Evolutionary conservation across 2,888 invertebrate species (phyloP).

Genomic region (Asteroscopus sphinx): DNA sequence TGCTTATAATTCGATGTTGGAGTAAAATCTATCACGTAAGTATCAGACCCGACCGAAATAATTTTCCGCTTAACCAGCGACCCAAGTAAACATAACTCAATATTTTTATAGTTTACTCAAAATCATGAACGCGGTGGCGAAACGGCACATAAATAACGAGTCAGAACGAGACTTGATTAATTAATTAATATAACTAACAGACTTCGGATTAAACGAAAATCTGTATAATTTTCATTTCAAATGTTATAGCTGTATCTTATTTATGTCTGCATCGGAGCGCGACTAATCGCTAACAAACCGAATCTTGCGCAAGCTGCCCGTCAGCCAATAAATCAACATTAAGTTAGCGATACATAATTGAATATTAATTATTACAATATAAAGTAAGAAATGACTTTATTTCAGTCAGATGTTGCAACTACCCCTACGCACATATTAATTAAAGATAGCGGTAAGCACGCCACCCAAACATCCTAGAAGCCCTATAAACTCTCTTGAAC

Average conservation of each 20-base stretch:
- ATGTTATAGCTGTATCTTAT: slow-evolving; percentile 41
- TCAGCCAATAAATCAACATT: slow-evolving; percentile 41
- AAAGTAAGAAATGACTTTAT: slow-evolving; percentile 19
- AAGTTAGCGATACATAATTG: slow-evolving; percentile 38
- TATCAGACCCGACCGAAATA: background rate
- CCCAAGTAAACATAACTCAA: slow-evolving; percentile 13
- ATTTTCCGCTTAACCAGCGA: background rate
- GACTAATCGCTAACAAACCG: slow-evolving; percentile 34
- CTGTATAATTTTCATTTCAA: slow-evolving; percentile 48
- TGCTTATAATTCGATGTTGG: no score
- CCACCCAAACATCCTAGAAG: background rate
- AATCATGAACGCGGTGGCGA: slow-evolving; percentile 15
- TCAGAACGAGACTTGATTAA: slow-evolving; percentile 27
- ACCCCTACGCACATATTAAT: background rate
- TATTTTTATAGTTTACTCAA: slow-evolving; percentile 12
- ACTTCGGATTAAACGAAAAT: slow-evolving; percentile 32
- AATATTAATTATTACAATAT: slow-evolving; percentile 36
- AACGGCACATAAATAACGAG: slow-evolving; percentile 31
- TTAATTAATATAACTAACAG: slow-evolving; percentile 31
- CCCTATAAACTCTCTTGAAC: no score
- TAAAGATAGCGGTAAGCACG: background rate
- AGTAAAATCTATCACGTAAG: background rate
- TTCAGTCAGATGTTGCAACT: background rate
- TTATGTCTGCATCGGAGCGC: slow-evolving; percentile 28
- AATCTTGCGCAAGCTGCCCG: slow-evolving; percentile 23